Base-by-base conservation (phyloP, 2,113 vertebrate genomes). In the Felis chaus region DNA sequence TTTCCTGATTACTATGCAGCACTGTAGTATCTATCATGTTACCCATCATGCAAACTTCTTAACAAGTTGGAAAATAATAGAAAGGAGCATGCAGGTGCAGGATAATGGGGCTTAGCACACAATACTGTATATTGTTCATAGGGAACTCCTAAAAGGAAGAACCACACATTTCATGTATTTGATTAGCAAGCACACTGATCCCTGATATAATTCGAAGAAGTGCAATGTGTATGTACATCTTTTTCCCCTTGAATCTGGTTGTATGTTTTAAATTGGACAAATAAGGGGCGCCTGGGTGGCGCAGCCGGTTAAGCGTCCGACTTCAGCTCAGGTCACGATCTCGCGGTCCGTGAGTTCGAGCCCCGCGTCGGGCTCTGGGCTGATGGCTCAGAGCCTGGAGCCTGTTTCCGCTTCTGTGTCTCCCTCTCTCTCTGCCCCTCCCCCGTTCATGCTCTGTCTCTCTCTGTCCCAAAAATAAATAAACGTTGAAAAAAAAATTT, bases 211-310 rank as follows among this genome's bases (percentile, higher is more conserved):
- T 66, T 90, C 39, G 92, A n/a, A 96, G 25, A 36, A n/a, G 29
- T n/a, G 13, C 7, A 41, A 33, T 25, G 15, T 10, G 19, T 25
- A 21, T 12, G 19, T 25, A 27, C 10, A 14, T 45, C 57, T 96
- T 5, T 25, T 80, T 39, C 18, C n/a, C 10, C 61, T 39, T 78
- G 57, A n/a, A 33, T 81, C 14, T 81, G 33, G 11, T 33, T 13
- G 41, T 36, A 31, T 89, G 68, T 86, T 96, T 91, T 55, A 91
- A 93, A 93, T 13, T 85, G 16, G 78, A 50, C 3, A 86, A 95
- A 92, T 84, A 55, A 83, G 36, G 36, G 36, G 36, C 36, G 36
- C 36, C 36, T 36, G 36, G 36, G 36, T 36, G 36, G 36, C 36
- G 36, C 36, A 36, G 36, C 36, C 36, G 36, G 36, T 36, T 36